Evolutionary conservation across 1,140 invertebrate genomes (phyloP).

Genomic region (Macrostomum lignano): DNA sequence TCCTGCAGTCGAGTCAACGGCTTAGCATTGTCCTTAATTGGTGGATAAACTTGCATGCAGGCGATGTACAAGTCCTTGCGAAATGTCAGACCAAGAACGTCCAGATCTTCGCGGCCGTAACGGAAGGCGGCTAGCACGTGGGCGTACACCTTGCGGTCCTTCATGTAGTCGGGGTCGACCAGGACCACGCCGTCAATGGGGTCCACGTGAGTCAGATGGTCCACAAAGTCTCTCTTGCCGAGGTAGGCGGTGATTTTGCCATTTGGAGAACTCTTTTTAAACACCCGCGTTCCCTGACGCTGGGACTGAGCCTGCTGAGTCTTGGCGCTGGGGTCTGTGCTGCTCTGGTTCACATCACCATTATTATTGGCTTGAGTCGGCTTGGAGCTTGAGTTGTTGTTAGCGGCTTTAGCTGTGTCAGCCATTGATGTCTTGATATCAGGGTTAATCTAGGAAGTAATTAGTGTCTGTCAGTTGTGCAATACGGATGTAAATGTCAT

Average conservation of each 20-base stretch:
- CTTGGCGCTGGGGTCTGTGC: no score
- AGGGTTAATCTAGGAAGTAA: no score
- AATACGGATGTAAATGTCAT: no score
- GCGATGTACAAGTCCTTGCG: constrained; percentile 85
- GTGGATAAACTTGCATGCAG: constrained; percentile 31
- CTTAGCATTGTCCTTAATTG: constrained; percentile 16
- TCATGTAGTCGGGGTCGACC: constrained; percentile 87
- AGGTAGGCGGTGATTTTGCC: constrained; percentile 61
- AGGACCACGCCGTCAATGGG: constrained; percentile 87
- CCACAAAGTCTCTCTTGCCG: constrained; percentile 61
- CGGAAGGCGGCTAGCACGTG: constrained; percentile 85
- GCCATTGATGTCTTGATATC: no score
- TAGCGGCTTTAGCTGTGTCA: no score
- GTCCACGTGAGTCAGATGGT: constrained; percentile 52
- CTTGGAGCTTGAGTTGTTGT: no score
- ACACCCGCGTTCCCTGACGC: no score
- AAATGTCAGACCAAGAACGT: constrained; percentile 84
- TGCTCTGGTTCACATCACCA: no score
- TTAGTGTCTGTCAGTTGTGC: no score
- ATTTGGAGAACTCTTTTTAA: constrained; percentile 9
- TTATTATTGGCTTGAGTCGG: no score
- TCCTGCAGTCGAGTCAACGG: constrained; percentile 56
- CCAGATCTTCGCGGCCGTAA: constrained; percentile 84
- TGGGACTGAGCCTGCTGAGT: no score
- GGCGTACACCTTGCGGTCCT: constrained; percentile 45